Conservation (phyloP, 2,113 vertebrate species). For the Psilopsiagon aymara region DNA sequence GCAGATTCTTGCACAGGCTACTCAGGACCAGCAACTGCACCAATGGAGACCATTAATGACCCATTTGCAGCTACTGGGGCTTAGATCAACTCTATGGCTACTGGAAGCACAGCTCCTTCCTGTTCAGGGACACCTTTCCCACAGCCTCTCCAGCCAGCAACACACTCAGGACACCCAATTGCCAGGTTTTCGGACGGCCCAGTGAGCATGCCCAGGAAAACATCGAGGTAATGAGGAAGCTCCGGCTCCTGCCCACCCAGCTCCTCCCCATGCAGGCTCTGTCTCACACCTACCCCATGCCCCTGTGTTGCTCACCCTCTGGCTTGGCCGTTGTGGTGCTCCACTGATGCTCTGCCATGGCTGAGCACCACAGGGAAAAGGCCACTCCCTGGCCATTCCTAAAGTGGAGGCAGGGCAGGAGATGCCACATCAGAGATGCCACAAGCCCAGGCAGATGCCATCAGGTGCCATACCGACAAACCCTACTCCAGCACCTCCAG, state of each 20-base stretch:
- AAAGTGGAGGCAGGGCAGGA: background rate
- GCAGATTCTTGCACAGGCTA: background rate
- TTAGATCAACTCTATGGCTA: background rate
- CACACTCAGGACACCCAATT: background rate
- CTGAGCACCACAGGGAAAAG: background rate
- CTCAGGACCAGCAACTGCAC: background rate
- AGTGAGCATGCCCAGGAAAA: background rate
- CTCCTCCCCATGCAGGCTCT: background rate
- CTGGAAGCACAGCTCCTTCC: background rate
- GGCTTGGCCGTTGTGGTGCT: accelerated
- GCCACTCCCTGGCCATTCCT: background rate
- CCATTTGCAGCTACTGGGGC: background rate
- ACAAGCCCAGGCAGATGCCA: background rate
- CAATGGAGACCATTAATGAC: background rate
- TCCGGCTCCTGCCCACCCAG: background rate
- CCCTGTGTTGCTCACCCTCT: background rate
- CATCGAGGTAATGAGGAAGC: background rate
- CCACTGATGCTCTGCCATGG: accelerated
- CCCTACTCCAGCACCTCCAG: background rate
- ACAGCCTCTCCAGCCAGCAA: background rate
- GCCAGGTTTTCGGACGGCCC: background rate
- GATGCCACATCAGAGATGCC: background rate
- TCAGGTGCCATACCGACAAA: accelerated
- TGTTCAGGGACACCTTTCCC: background rate
- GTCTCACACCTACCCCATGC: background rate